These are phyloP conservation scores for Falco concolor DNA, from an alignment of 2,797 vertebrate species.

Conservation along the genomic window DNA sequence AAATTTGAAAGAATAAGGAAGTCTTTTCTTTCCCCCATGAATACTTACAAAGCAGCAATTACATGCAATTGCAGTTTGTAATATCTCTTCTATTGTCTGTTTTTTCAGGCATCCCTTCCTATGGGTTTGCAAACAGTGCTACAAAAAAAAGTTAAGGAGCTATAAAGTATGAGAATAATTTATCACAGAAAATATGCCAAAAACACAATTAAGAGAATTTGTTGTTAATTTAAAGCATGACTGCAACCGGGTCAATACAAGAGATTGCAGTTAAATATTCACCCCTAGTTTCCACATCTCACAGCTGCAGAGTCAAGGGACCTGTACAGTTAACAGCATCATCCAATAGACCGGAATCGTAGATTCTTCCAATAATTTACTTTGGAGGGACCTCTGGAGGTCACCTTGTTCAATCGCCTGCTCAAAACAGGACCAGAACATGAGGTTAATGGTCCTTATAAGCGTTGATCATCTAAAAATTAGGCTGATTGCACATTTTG, in stretches of 20 bases:
- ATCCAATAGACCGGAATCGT: background rate
- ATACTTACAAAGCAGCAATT: conserved; percentile 9
- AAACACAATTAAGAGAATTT: background rate
- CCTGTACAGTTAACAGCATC: background rate
- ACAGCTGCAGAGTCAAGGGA: background rate
- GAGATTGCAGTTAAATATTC: background rate
- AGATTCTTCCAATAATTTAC: background rate
- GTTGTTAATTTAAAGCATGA: background rate
- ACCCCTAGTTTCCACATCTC: background rate
- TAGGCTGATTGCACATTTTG: too few species aligned
- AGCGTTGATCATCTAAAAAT: background rate
- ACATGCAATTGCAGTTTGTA: background rate
- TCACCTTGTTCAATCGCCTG: background rate
- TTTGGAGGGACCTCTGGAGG: background rate
- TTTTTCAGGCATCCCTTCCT: background rate
- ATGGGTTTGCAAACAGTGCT: background rate
- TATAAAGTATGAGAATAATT: background rate
- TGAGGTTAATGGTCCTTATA: background rate
- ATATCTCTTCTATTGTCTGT: background rate
- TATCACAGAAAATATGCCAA: background rate
- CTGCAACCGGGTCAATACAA: background rate
- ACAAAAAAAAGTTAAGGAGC: background rate
- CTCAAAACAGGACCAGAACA: background rate
- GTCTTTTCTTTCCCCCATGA: background rate
- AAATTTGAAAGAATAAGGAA: background rate